phyloP scores from a whole-genome alignment of 2,888 invertebrate genomes.

The Catocala nupta region DNA sequence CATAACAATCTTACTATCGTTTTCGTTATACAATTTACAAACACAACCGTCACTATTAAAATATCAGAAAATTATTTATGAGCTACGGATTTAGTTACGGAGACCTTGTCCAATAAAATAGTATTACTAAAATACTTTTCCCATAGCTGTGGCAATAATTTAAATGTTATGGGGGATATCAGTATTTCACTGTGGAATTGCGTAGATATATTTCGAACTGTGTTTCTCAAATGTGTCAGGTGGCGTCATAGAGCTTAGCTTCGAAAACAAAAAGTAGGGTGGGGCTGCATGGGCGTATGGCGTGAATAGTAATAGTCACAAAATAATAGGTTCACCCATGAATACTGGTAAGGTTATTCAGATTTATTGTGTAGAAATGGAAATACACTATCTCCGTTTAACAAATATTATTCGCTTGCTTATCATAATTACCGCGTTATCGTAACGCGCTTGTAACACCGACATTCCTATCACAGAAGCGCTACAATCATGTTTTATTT shows the following conservation, averaged over 20 bases:
- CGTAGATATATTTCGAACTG: conserved; percentile 2
- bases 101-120: conserved; percentile 44
- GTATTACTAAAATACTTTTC: conserved; percentile 38
- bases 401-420: too few species aligned
- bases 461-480: too few species aligned
- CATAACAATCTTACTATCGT: conserved; percentile 15
- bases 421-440: too few species aligned
- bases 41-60: conserved; percentile 21
- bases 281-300: not conserved
- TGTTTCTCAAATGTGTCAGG: conserved; percentile 7
- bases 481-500: too few species aligned
- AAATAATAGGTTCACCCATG: too few species aligned
- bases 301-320: not conserved
- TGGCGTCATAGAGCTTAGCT: not conserved
- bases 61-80: conserved; percentile 37
- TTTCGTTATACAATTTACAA: conserved; percentile 24
- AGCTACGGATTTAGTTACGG: conserved; percentile 26
- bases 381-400: too few species aligned
- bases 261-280: conserved; percentile 7
- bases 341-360: too few species aligned
- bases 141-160: conserved; percentile 18
- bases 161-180: conserved; percentile 13
- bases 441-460: too few species aligned
- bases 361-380: too few species aligned
- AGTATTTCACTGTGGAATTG: not conserved